Evolutionary conservation across 2,113 vertebrate species (phyloP), one percentile per base, ranked within the genome.

Genomic region (Circaetus gallicus): DNA sequence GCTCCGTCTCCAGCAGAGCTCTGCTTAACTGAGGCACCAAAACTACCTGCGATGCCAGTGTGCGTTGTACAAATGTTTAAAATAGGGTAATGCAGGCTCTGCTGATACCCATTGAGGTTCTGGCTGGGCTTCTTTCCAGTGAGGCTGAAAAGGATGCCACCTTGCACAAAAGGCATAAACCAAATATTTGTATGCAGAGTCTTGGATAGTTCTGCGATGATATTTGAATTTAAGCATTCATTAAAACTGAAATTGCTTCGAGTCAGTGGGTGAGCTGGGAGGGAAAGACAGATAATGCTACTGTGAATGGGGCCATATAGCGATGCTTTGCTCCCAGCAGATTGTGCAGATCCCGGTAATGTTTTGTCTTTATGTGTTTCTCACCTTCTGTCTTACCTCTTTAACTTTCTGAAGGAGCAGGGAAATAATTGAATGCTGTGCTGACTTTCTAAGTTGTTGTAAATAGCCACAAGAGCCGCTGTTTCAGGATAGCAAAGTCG

Each of bases 321-420:
- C 8, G n/a, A 80, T 70, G 83, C 77, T 96, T 93, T 67, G 83
- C 77, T 97, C 88, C 77, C 92, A 93, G 89, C 86, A 93, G 89
- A 95, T 49, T 73, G 52, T 91, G 82, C 80, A 76, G 83, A 95
- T 89, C 69, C 73, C 2, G 53, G 92, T 93, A 92, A 97, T 96
- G 90, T 90, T 93, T 94, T 82, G 72, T 90, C 95, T 89, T 95
- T 96, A 96, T 95, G 90, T 58, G 76, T 91, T 96, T 94, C 94
- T 93, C 89, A 97, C 94, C 94, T 96, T 97, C 90, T 97, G 95
- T 96, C 94, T 96, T 94, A 92, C 81, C 93, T 95, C 72, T 95
- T 97, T 93, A 95, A 84, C 83, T 96, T 96, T 90, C 89, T 87
- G 91, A 91, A 93, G 73, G 77, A 96, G 84, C 84, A 61, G 77